phyloP scores from a whole-genome alignment of 2,113 vertebrate species.

The Vidua chalybeata region DNA sequence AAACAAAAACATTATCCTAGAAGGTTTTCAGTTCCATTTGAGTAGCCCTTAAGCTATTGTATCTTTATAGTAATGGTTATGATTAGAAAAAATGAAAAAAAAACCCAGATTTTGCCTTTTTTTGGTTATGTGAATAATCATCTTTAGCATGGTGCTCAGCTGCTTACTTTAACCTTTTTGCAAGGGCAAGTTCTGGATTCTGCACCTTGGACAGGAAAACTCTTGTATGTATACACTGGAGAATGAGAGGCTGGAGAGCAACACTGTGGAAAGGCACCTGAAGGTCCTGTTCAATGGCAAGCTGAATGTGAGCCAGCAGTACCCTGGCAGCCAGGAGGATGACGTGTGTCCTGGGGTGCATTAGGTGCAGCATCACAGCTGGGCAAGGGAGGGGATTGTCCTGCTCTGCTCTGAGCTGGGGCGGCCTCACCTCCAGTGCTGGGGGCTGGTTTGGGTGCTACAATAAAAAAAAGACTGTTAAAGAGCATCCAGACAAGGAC shows the following conservation, averaged over 20 bases:
- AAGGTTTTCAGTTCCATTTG: not conserved
- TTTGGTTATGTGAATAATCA: not conserved
- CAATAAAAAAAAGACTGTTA: not conserved
- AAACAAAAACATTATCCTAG: not conserved
- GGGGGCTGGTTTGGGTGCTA: not conserved
- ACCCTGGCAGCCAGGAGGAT: not conserved
- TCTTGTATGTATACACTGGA: not conserved
- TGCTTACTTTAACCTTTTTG: not conserved
- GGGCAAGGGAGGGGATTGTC: not conserved
- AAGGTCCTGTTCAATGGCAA: rapidly evolving
- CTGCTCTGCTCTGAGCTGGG: rapidly evolving
- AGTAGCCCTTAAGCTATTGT: not conserved
- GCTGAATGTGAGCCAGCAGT: rapidly evolving
- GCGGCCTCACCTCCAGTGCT: rapidly evolving
- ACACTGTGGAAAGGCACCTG: not conserved
- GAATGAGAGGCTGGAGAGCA: not conserved
- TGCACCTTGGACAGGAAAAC: not conserved
- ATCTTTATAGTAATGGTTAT: not conserved
- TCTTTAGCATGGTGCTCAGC: not conserved
- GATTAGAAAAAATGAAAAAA: not conserved
- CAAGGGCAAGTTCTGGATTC: not conserved
- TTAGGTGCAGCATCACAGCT: rapidly evolving
- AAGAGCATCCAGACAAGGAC: not conserved
- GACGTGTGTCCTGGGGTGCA: rapidly evolving
- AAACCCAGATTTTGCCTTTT: not conserved